A percentile compares a stretch with the other conserved stretches of the same genome.
Conservation (phyloP, 1,140 invertebrate genomes). For the Drosophila willistoni region DNA sequence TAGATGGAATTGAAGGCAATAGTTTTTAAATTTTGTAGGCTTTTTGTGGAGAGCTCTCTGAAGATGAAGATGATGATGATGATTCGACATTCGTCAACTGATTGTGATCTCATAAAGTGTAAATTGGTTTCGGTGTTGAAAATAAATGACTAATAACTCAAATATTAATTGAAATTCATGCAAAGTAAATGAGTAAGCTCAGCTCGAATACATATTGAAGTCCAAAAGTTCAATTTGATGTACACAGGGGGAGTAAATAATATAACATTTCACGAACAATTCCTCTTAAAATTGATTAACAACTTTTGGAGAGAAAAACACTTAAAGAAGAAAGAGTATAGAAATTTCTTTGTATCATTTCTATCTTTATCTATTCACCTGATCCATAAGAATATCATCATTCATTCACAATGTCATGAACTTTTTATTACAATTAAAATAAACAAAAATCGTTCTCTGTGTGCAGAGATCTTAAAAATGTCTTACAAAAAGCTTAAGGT, state of each 20-base stretch:
- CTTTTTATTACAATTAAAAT: conserved; percentile 17
- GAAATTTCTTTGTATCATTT: too few species aligned
- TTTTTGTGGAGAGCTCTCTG: neutral
- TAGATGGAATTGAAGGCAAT: conserved; percentile 45
- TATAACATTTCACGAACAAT: too few species aligned
- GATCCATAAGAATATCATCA: neutral
- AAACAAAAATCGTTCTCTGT: conserved; percentile 23
- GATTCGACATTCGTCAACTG: conserved; percentile 15
- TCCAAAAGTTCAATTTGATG: conserved; percentile 37
- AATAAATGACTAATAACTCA: conserved; percentile 65
- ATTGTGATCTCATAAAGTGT: conserved; percentile 71
- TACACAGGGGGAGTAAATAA: neutral
- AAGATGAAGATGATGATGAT: conserved; percentile 26
- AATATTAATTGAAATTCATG: conserved; percentile 63
- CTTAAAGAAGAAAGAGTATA: too few species aligned
- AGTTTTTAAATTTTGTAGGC: conserved; percentile 21
- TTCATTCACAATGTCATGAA: conserved; percentile 22
- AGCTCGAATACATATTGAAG: neutral
- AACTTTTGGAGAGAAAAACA: too few species aligned
- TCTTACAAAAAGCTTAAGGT: conserved; percentile 25
- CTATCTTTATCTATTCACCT: neutral
- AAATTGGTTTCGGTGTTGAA: conserved; percentile 65
- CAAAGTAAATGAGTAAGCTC: conserved; percentile 50
- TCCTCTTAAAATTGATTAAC: too few species aligned
- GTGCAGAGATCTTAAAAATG: conserved; percentile 4